Conservation (phyloP, 2,113 vertebrate species). For the Cercopithecus mona region DNA sequence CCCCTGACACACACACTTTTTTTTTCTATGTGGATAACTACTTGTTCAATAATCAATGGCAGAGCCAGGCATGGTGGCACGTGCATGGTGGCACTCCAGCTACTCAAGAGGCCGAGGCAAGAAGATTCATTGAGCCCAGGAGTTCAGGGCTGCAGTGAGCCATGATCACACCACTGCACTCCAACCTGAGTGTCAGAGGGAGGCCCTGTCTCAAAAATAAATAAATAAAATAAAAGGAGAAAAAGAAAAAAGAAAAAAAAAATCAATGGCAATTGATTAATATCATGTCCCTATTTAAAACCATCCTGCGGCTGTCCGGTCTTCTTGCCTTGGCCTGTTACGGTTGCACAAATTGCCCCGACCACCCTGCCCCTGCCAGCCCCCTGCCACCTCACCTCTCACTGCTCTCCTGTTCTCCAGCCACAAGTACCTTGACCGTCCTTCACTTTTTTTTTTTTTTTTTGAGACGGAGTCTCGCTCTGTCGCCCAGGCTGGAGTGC, state of each 20-base stretch:
- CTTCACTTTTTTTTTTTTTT: not conserved
- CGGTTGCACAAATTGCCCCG: not conserved
- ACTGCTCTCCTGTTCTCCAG: not conserved
- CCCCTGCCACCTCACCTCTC: not conserved
- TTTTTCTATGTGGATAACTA: no score
- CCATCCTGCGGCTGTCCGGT: not conserved
- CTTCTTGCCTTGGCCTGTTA: not conserved
- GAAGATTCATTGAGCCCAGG: not conserved
- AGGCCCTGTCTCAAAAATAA: not conserved
- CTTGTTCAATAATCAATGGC: no score
- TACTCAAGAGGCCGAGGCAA: not conserved
- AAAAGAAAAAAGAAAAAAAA: no score
- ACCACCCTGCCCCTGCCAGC: no score
- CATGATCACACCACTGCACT: not conserved
- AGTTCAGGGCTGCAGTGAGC: not conserved
- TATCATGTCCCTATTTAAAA: conserved; percentile 9
- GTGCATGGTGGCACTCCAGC: no score
- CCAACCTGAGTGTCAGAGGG: not conserved
- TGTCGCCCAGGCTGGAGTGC: no score
- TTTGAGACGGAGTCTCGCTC: no score
- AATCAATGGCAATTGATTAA: conserved; percentile 14
- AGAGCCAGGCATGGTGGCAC: no score
- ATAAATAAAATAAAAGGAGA: not conserved
- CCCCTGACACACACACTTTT: no score
- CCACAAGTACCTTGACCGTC: rapidly evolving